phyloP scores from a whole-genome alignment of 2,113 vertebrate species.

The Thryonomys swinderianus region DNA sequence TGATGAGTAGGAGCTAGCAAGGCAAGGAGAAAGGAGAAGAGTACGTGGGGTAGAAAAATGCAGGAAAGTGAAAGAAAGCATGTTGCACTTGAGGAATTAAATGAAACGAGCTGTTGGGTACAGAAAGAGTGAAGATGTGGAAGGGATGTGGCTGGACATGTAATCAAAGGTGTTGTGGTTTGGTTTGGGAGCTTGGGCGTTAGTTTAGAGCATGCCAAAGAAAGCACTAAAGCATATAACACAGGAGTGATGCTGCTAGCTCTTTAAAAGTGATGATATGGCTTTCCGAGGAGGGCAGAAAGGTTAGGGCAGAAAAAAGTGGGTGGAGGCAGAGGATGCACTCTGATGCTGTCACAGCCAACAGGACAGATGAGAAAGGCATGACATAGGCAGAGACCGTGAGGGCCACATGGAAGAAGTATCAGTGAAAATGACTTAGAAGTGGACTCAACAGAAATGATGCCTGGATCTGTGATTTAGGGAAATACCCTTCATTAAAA shows the following conservation, averaged over 20 bases:
- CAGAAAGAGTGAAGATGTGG: neutral
- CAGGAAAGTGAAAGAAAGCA: neutral
- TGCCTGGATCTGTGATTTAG: neutral
- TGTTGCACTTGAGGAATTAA: neutral
- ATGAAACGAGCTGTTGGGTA: neutral
- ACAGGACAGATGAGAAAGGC: neutral
- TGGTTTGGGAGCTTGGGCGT: neutral
- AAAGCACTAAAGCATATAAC: neutral
- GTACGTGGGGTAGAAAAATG: neutral
- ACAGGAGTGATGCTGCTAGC: rapidly evolving
- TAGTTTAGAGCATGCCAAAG: neutral
- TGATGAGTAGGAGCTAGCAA: neutral
- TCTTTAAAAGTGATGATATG: neutral
- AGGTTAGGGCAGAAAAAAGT: neutral
- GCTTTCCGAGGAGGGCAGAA: neutral
- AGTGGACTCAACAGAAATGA: neutral
- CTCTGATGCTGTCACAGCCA: neutral
- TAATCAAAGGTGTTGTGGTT: neutral
- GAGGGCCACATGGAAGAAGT: neutral
- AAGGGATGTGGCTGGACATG: neutral
- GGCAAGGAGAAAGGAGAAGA: neutral
- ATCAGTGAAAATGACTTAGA: neutral
- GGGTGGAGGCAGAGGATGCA: neutral
- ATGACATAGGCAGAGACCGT: rapidly evolving
- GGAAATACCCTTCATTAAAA: neutral